phyloP scores from a whole-genome alignment of 2,113 vertebrate species.

The Lamprologus sp. region DNA sequence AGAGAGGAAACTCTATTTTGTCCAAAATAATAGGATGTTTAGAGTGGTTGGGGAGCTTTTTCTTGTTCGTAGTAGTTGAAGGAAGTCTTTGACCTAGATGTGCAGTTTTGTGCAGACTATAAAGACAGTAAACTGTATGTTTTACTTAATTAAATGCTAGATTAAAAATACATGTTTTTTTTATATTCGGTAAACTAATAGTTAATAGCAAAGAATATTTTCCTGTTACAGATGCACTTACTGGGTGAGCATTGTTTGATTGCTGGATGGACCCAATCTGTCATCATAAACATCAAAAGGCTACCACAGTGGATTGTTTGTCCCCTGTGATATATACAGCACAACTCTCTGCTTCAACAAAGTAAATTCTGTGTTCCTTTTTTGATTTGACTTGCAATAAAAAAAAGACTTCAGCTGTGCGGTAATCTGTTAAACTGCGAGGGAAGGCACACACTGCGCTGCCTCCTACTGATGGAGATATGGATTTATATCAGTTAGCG shows the following conservation, averaged over 20 bases:
- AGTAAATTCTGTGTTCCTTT: neutral
- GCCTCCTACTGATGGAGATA: neutral
- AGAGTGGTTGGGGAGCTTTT: neutral
- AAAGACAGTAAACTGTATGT: neutral
- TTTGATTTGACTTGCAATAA: neutral
- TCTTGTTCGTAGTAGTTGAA: neutral
- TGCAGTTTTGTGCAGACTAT: neutral
- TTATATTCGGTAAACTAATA: neutral
- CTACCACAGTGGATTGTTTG: neutral
- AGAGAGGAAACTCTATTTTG: neutral
- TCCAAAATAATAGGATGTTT: neutral
- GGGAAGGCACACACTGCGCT: neutral
- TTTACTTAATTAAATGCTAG: neutral
- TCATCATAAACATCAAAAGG: neutral
- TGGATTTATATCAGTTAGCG: constrained; percentile 4
- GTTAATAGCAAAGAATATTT: neutral
- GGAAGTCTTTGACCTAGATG: neutral
- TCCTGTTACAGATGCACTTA: neutral
- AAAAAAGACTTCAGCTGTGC: neutral
- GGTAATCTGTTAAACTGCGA: neutral
- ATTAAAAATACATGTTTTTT: neutral
- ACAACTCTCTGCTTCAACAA: neutral
- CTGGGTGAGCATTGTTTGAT: neutral
- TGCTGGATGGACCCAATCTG: neutral
- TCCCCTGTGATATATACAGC: neutral